Evolutionary conservation across 1,140 invertebrate species (phyloP).

Genomic region (Phocides pigmalion): DNA sequence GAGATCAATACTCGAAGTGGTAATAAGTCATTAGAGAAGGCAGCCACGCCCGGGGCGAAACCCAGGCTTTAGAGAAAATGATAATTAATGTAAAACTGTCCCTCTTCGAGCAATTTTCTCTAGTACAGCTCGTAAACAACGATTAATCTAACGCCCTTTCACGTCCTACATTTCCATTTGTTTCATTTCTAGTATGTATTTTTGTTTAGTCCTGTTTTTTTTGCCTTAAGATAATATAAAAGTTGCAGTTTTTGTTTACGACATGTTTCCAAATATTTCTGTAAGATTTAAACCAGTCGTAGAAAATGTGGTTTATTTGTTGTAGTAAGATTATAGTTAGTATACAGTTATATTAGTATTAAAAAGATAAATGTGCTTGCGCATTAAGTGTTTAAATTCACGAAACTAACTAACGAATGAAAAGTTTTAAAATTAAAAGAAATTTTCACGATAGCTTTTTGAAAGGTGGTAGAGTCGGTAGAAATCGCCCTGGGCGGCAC

Average conservation of each 20-base stretch:
- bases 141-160: constrained; percentile 3
- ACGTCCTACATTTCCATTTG: not conserved
- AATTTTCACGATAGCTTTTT: no score
- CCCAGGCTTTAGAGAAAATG: constrained; percentile 18
- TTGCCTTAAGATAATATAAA: not conserved
- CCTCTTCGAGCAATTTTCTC: constrained; percentile 10
- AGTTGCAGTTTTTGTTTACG: no score
- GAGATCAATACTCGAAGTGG: constrained; percentile 17
- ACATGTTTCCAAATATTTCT: not conserved
- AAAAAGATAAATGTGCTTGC: no score
- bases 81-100: constrained; percentile 18
- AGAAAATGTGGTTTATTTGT: no score
- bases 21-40: constrained; percentile 26
- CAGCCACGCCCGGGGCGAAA: constrained; percentile 13
- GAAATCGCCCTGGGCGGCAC: no score
- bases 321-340: no score
- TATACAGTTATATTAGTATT: no score
- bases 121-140: constrained; percentile 8
- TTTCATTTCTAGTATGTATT: not conserved
- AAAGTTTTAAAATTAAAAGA: no score
- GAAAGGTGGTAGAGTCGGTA: no score
- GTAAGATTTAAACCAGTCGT: no score
- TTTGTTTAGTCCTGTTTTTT: not conserved
- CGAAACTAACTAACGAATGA: no score
- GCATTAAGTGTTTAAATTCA: no score